A percentile compares a stretch with the other conserved stretches of the same genome.
These are phyloP conservation scores for Parnassius smintheus DNA, from an alignment of 2,888 invertebrate genomes.

Conservation along the genomic window DNA sequence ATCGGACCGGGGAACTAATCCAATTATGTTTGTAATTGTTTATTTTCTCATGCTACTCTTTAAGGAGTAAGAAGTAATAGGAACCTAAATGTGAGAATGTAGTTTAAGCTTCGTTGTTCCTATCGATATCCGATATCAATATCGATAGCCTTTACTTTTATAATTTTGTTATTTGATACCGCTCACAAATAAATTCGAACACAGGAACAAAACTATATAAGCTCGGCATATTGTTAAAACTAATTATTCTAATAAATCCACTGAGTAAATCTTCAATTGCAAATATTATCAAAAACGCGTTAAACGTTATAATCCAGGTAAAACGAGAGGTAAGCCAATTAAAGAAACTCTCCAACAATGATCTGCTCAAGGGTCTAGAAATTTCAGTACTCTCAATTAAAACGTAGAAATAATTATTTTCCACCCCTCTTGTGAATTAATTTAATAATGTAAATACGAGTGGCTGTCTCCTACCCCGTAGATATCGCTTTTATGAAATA, in stretches of 20 bases:
- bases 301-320: constrained; percentile 26
- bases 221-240: neutral
- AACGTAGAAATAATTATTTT: constrained; percentile 74
- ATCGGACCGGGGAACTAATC: too few species aligned
- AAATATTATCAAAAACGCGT: constrained; percentile 27
- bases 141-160: too few species aligned
- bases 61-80: too few species aligned
- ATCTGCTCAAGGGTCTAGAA: constrained; percentile 65
- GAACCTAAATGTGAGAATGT: too few species aligned
- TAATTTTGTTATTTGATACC: too few species aligned
- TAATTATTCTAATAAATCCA: neutral
- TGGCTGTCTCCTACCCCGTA: constrained; percentile 50
- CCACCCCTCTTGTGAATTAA: constrained; percentile 74
- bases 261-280: too few species aligned
- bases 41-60: too few species aligned
- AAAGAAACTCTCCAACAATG: constrained; percentile 47
- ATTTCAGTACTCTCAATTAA: constrained; percentile 77
- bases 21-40: too few species aligned
- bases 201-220: too few species aligned
- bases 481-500: constrained; percentile 45
- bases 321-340: constrained; percentile 29
- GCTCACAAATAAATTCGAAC: too few species aligned
- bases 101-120: too few species aligned
- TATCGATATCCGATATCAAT: too few species aligned
- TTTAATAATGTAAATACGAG: constrained; percentile 71